phyloP scores from a whole-genome alignment of 2,113 vertebrate species.

The Oryzias woworae region DNA sequence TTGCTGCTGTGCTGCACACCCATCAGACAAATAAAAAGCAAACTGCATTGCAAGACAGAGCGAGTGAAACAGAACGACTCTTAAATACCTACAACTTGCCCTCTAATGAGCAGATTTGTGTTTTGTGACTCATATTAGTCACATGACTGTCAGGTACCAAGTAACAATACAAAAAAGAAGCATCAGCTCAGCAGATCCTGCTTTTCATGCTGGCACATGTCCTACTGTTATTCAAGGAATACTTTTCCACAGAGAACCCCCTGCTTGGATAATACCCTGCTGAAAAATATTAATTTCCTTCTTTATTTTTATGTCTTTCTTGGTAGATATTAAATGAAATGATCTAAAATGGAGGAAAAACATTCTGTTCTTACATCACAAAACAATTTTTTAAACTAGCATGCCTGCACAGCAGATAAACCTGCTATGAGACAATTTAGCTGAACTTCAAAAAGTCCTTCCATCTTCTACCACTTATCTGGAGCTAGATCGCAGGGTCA shows the following conservation, averaged over 20 bases:
- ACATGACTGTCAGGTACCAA: constrained; percentile 40
- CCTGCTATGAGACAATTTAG: no score
- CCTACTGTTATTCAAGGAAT: constrained; percentile 30
- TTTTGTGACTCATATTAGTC: constrained; percentile 31
- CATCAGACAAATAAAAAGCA: constrained; percentile 35
- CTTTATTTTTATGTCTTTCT: constrained; percentile 7
- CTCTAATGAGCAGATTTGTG: constrained; percentile 46
- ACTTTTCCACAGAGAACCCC: neutral
- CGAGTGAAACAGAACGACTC: constrained; percentile 9
- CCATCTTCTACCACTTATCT: no score
- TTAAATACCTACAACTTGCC: constrained; percentile 23
- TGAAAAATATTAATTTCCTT: constrained; percentile 16
- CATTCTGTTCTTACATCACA: neutral
- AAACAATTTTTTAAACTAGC: no score
- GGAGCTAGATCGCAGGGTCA: no score
- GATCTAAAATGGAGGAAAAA: constrained; percentile 6
- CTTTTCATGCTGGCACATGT: neutral
- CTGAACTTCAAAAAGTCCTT: no score
- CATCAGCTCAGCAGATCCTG: constrained; percentile 13
- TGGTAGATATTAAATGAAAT: constrained; percentile 11
- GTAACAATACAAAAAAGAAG: constrained; percentile 16
- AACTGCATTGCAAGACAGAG: constrained; percentile 8
- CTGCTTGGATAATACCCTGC: neutral
- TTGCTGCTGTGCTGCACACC: constrained; percentile 18
- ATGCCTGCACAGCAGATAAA: no score